Evolutionary conservation across 1,140 invertebrate genomes (phyloP), one percentile per base, ranked within the genome.

Genomic region (Oryctes rhinoceros): DNA sequence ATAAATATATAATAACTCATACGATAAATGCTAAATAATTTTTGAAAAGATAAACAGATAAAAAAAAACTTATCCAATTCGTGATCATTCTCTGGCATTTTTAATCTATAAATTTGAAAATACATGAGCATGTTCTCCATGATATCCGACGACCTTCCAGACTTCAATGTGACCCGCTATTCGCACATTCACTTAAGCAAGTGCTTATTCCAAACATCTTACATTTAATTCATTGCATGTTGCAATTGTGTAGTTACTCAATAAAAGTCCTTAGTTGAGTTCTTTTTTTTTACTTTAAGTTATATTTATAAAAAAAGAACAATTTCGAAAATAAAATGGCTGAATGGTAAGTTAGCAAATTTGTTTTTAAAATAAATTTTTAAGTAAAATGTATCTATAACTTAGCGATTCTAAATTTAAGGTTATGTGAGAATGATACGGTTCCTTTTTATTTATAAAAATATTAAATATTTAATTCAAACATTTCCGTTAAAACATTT

Each of bases 111-210:
- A 44, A 44, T 44, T 44, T 44, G 5, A 10, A 44, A 44, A 7
- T 44, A 44, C 5, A 10, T 44, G 39, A 44, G 5, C 39, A 44
- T 3, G 3, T 44, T 13, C 15, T 62, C 20, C 13, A 62, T 62
- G 1, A 5, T 4, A 62, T 62, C 53, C 20, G 53, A 10, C 24
- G 65, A 71, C 65, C 65, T 71, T 71, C 65, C 65, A 71, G 65
- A 9, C 20, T 71, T 71, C 65, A 71, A 71, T 71, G 65, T 71
- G 65, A 71, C 65, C 35, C 65, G 3, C 18, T 6, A 71, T 71
- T 71, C 35, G 35, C 24, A 15, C 65, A 15, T 35, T 71, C 13
- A 71, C 39, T 44, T 30, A 71, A 62, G 3, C 4, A 15, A 30
- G 15, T 20, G 15, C 53, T 62, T n/a, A 10, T 20, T 62, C 53